Conservation (phyloP, 2,888 invertebrate species). For the Thera britannica region DNA sequence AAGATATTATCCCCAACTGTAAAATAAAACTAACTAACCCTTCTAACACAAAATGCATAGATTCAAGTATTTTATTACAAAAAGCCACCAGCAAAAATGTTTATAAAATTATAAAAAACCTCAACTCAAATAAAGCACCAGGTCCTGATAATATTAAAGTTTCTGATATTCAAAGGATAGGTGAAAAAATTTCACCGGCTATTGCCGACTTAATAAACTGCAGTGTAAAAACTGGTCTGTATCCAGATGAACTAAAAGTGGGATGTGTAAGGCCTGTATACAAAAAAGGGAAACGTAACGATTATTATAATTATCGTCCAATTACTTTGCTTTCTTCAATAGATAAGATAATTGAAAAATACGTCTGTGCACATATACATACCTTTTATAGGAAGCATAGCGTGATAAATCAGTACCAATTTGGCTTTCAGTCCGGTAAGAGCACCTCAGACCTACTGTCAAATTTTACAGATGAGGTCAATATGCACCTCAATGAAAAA, state of each 20-base stretch:
- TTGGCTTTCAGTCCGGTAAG: neutral
- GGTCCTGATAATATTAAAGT: slow-evolving; percentile 17
- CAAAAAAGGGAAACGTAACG: slow-evolving; percentile 32
- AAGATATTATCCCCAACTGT: slow-evolving; percentile 17
- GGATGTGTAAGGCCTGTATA: slow-evolving; percentile 36
- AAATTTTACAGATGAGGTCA: slow-evolving; percentile 10
- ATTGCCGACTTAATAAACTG: slow-evolving; percentile 41
- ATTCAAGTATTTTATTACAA: slow-evolving; percentile 7
- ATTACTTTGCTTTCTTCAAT: slow-evolving; percentile 39
- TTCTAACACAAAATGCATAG: neutral
- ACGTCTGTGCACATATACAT: slow-evolving; percentile 29
- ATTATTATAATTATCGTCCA: slow-evolving; percentile 34
- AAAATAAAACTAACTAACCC: neutral
- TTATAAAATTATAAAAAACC: slow-evolving; percentile 27
- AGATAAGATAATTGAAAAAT: slow-evolving; percentile 41
- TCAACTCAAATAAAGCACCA: slow-evolving; percentile 35
- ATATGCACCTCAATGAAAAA: slow-evolving; percentile 9
- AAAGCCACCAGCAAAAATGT: slow-evolving; percentile 8
- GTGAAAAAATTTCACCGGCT: slow-evolving; percentile 13
- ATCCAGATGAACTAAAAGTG: slow-evolving; percentile 38
- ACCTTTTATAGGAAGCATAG: slow-evolving; percentile 25
- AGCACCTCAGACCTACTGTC: neutral
- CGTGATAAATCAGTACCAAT: slow-evolving; percentile 15
- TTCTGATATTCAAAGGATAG: slow-evolving; percentile 6
- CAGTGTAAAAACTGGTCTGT: slow-evolving; percentile 27